Base-by-base conservation (phyloP, 1,140 invertebrate species). In the Aradophagus sp. region DNA sequence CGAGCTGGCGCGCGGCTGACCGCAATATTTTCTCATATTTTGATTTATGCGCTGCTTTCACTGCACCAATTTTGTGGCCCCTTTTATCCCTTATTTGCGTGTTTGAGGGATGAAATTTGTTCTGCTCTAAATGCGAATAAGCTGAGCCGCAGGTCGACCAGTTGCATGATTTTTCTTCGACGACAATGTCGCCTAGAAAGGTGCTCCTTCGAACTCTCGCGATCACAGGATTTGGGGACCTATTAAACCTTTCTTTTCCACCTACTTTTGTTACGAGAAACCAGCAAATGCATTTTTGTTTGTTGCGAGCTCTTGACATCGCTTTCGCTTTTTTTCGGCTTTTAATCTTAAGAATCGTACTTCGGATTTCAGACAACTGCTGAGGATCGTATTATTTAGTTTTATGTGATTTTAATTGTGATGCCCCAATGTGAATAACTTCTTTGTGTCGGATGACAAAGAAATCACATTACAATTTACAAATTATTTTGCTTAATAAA, bases 11-110 rank as follows among this genome's bases (percentile, higher is more conserved):
- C 35, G 39, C 55, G 65, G 55, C 27, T 69, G 66, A 69, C 63
- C 71, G 61, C 67, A 73, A 75, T 81, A 77, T 82, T 82, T 83
- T 84, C 80, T 83, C 80, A 80, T 81, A 81, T 83, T 84, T 82
- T 82, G 80, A 83, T 84, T 82, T 82, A 83, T 82, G n/a, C n/a
- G 76, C 63, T 76, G 73, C 80, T 84, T 83, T 81, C 79, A 79
- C 81, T 80, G 70, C 73, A 59, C 71, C 73, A 83, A 83, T 83
- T 84, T 82, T 67, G 59, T 63, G 67, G 55, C n/a, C 73, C 65
- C 68, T 56, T 79, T 80, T 78, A 83, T 81, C 73, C 77, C 80
- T 83, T 81, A 83, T 84, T 82, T 81, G 77, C 78, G 72, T 73
- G 76, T 80, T 80, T 82, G 69, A n/a, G 71, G 77, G 75, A 71